These are phyloP conservation scores for Ibycter americanus DNA, from an alignment of 2,797 vertebrate species.

Conservation along the genomic window DNA sequence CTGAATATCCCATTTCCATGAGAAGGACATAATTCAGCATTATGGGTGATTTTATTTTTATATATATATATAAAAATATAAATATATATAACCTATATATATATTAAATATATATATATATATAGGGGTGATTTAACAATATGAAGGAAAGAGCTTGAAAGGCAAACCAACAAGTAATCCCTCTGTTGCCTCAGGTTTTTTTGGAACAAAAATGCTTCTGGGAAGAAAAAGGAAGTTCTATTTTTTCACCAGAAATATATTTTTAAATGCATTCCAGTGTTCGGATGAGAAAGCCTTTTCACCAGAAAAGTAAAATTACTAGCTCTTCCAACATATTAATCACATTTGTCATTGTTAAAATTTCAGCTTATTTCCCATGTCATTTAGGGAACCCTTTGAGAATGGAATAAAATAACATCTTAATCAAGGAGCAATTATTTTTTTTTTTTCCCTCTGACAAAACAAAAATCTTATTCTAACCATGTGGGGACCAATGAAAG, in stretches of 20 bases:
- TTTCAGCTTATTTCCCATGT: neutral
- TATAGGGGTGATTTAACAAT: neutral
- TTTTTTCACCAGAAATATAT: neutral
- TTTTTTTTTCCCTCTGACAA: neutral
- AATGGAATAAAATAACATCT: neutral
- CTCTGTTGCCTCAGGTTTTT: fast-evolving
- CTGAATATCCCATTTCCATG: neutral
- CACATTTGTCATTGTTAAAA: neutral
- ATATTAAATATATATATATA: no score
- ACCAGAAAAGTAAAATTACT: neutral
- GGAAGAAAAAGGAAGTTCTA: neutral
- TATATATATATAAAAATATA: no score
- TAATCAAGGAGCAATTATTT: neutral
- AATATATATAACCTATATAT: no score
- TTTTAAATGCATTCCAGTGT: neutral
- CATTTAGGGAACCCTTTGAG: neutral
- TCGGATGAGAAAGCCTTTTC: neutral
- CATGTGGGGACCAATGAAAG: neutral
- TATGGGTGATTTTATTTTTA: no score
- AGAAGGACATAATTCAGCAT: neutral
- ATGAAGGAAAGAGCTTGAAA: neutral
- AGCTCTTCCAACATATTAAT: neutral
- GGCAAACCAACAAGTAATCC: neutral
- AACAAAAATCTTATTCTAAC: neutral
- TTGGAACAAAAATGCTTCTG: neutral